These are phyloP conservation scores for Saxicola maurus DNA, from an alignment of 2,797 vertebrate species.

Conservation along the genomic window DNA sequence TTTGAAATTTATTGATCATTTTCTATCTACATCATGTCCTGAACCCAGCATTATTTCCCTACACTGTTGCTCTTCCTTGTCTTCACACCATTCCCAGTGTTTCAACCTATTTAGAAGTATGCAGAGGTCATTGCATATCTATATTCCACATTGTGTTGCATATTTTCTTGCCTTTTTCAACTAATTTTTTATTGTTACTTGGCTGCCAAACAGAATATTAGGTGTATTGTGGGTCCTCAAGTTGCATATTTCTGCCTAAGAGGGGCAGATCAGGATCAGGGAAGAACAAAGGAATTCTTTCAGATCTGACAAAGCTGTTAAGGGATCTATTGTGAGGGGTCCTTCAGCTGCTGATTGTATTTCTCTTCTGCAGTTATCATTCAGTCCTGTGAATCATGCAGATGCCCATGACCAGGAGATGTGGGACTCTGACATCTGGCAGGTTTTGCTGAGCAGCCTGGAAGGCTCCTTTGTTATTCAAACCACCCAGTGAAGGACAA, in stretches of 20 bases:
- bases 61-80: not conserved
- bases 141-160: not conserved
- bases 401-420: conserved; percentile 4
- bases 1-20: not conserved
- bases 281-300: not conserved
- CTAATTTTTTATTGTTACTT: not conserved
- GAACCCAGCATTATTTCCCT: not conserved
- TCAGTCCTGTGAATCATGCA: not conserved
- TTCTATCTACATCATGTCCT: not conserved
- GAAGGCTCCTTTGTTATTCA: conserved; percentile 30
- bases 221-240: not conserved
- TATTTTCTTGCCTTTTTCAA: not conserved
- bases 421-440: not conserved
- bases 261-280: not conserved
- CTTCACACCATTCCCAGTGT: not conserved
- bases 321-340: not conserved
- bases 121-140: too few species aligned
- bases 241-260: not conserved
- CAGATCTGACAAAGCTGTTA: not conserved
- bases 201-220: not conserved
- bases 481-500: not conserved
- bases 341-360: not conserved
- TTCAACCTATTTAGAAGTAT: not conserved
- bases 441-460: not conserved
- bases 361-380: not conserved